phyloP scores from a whole-genome alignment of 37 sponge, comb jelly and placozoan species.

The Halisarca cf. caerulea region DNA sequence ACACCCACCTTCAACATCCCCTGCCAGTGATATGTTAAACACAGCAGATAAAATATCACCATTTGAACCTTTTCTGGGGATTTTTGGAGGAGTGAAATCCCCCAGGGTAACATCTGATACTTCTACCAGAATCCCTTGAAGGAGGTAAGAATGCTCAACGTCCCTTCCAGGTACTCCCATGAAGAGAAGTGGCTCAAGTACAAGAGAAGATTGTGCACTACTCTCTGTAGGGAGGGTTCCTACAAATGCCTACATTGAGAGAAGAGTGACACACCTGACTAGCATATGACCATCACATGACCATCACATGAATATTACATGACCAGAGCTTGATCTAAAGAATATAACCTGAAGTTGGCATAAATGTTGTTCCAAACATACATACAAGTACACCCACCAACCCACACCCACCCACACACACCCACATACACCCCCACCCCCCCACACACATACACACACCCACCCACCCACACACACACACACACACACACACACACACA shows the following conservation, averaged over 20 bases:
- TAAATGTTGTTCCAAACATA: too few relatives aligned
- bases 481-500: too few relatives aligned
- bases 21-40: constrained; percentile 60
- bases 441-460: too few relatives aligned
- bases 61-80: neutral
- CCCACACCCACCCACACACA: too few relatives aligned
- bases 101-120: neutral
- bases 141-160: neutral
- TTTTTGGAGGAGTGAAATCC: neutral
- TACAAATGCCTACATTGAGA: neutral
- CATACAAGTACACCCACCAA: too few relatives aligned
- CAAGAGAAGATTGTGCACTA: neutral
- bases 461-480: too few relatives aligned
- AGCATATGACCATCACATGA: too few relatives aligned
- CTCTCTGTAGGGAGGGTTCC: neutral
- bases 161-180: neutral
- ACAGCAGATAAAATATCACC: constrained; percentile 55
- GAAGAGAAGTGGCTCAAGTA: neutral
- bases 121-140: constrained; percentile 31
- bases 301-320: too few relatives aligned
- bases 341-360: too few relatives aligned
- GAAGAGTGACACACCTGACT: neutral
- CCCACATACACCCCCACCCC: too few relatives aligned
- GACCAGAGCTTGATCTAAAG: too few relatives aligned
- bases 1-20: constrained; percentile 51